phyloP scores from a whole-genome alignment of 2,888 invertebrate genomes.

The Hyposoter didymator region DNA sequence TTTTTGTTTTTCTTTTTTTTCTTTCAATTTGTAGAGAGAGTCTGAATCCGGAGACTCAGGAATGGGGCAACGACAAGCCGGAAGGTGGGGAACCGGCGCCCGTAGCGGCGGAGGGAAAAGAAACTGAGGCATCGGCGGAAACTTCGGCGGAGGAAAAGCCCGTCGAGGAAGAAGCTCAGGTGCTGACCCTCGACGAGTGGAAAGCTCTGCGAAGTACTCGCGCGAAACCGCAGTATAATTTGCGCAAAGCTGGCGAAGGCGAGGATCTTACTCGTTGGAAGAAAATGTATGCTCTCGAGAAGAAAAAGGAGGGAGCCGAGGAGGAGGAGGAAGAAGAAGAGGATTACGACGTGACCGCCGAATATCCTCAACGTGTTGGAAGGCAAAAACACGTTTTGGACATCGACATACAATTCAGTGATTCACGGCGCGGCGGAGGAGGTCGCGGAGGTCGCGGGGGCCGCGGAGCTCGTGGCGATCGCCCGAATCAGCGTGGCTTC shows the following conservation, averaged over 20 bases:
- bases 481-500: slow-evolving; percentile 81
- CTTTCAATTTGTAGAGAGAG: slow-evolving; percentile 77
- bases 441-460: slow-evolving; percentile 87
- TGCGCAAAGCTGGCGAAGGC: slow-evolving; percentile 97
- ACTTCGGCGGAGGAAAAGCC: slow-evolving; percentile 83
- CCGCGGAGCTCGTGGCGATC: slow-evolving; percentile 86
- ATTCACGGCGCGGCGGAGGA: slow-evolving; percentile 90
- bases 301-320: slow-evolving; percentile 89
- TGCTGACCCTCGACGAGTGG: slow-evolving; percentile 97
- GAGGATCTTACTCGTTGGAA: slow-evolving; percentile 97
- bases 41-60: slow-evolving; percentile 80
- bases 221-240: slow-evolving; percentile 94
- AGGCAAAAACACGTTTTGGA: slow-evolving; percentile 94
- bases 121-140: slow-evolving; percentile 79
- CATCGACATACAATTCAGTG: slow-evolving; percentile 95
- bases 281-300: slow-evolving; percentile 93
- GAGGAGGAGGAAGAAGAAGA: slow-evolving; percentile 89
- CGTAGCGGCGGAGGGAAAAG: slow-evolving; percentile 77
- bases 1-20: slow-evolving; percentile 23
- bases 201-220: slow-evolving; percentile 93
- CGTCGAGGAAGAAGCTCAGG: slow-evolving; percentile 91
- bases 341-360: slow-evolving; percentile 89
- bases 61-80: slow-evolving; percentile 85
- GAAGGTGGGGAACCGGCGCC: slow-evolving; percentile 82
- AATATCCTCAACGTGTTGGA: slow-evolving; percentile 94